Base-by-base conservation (phyloP, 2,888 invertebrate genomes). In the Galerucella nymphaeae region DNA sequence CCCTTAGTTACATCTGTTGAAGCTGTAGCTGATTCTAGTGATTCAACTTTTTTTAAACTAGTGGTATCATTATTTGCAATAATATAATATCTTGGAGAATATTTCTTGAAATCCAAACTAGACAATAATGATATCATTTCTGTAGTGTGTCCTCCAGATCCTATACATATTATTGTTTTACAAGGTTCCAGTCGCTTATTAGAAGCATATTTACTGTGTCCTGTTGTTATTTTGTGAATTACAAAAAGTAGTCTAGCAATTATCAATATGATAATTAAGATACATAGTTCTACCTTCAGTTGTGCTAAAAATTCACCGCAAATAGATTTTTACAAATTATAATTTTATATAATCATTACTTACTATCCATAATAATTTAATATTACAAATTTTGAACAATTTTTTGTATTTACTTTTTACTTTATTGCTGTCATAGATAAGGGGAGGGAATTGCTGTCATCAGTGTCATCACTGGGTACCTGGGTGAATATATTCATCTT, bases 81-180 rank as follows among this genome's bases (percentile, higher is more conserved):
- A 61, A 97, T 86, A 83, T 96, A 97, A 71, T 91, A 86, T 68
- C 96, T 88, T 0, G 96, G 96, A 0, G 87, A 85, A 84, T 94
- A 96, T 80, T 89, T 90, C 1, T 86, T 82, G n/a, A 86, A 83
- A 80, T 92, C 88, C 59, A 98, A 84, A 41, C 89, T 88, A 77
- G 89, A 87, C 8, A 94, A 85, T 57, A 98, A 88, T 75, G 91
- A 89, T 65, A 98, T 85, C 89, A 99, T 93, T 89, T 99, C 99
- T n/a, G 94, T 93, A 0, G 99, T 99, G 84, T 99, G 99, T 0
- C 97, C 97, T 70, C 96, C 97, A 77, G 94, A 93, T 53, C 93
- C 94, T 72, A 94, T 90, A 77, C 93, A 91, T 78, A 93, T 88
- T 71, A 92, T 80, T 8, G 92, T 91, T 80, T 82, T 86, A 70